These are phyloP conservation scores for Agrochola circellaris DNA, from an alignment of 2,888 invertebrate species.

Conservation along the genomic window DNA sequence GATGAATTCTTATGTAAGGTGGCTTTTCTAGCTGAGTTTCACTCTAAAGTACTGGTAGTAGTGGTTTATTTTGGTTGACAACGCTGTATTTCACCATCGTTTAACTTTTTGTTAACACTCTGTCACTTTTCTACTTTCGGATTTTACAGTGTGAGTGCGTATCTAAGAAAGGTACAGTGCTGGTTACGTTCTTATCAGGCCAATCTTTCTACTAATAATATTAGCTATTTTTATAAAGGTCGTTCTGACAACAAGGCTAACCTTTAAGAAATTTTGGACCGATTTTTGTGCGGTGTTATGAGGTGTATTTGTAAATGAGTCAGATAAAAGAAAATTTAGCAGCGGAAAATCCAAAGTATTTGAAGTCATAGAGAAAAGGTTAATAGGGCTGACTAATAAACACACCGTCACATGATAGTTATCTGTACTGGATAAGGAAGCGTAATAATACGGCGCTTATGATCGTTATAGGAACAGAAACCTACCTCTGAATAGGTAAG, in stretches of 20 bases:
- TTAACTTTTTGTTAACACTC: too few relatives aligned
- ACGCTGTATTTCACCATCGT: too few relatives aligned
- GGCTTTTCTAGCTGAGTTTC: too few relatives aligned
- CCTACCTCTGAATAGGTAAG: too few relatives aligned
- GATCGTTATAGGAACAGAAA: conserved; percentile 1
- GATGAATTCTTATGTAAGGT: not conserved
- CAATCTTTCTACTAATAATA: too few relatives aligned
- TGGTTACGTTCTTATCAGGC: too few relatives aligned
- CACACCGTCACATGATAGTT: conserved; percentile 3
- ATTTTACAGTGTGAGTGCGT: too few relatives aligned
- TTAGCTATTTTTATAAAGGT: too few relatives aligned
- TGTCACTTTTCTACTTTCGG: too few relatives aligned
- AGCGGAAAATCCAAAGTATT: not conserved
- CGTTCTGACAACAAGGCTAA: too few relatives aligned
- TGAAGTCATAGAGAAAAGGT: not conserved
- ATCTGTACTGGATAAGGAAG: not conserved
- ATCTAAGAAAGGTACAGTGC: too few relatives aligned
- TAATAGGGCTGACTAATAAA: conserved; percentile 11
- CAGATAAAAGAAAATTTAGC: not conserved
- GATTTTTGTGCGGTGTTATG: not conserved
- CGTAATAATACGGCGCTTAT: conserved; percentile 40
- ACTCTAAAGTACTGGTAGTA: not conserved
- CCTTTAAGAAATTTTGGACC: too few relatives aligned
- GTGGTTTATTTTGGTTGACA: not conserved
- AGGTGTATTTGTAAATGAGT: not conserved